phyloP scores from a whole-genome alignment of 1,140 invertebrate species.

The Cyclina sinensis region DNA sequence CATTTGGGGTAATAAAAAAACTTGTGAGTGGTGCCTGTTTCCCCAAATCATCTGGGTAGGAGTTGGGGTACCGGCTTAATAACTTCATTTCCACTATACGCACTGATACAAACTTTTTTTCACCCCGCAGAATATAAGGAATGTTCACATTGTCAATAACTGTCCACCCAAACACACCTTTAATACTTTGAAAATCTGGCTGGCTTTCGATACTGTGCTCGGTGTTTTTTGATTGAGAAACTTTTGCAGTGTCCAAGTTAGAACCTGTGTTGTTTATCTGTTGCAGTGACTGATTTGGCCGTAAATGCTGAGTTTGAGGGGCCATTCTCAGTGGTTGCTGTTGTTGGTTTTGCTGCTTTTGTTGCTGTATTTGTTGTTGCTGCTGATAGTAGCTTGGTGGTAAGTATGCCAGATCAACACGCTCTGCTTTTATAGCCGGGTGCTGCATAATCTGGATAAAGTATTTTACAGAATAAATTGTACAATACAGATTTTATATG shows the following conservation, averaged over 20 bases:
- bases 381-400: slow-evolving; percentile 55
- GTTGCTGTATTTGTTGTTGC: slow-evolving; percentile 42
- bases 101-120: slow-evolving; percentile 96
- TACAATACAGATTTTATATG: neutral
- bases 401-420: slow-evolving; percentile 41
- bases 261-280: neutral
- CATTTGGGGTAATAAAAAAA: slow-evolving; percentile 96
- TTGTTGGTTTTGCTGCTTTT: slow-evolving; percentile 14
- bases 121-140: slow-evolving; percentile 94
- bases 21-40: slow-evolving; percentile 90
- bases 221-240: neutral
- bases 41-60: slow-evolving; percentile 83
- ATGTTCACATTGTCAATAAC: slow-evolving; percentile 94
- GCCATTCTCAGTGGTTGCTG: neutral
- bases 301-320: neutral
- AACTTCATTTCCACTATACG: slow-evolving; percentile 93
- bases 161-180: slow-evolving; percentile 96
- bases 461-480: neutral
- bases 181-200: slow-evolving; percentile 80
- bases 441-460: slow-evolving; percentile 40
- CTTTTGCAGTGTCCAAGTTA: neutral
- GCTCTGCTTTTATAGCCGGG: slow-evolving; percentile 57
- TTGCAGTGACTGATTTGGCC: neutral
- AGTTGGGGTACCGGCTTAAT: slow-evolving; percentile 88
- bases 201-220: slow-evolving; percentile 49